Conservation (phyloP, 1,140 invertebrate species). For the Drosophila neocordata region DNA sequence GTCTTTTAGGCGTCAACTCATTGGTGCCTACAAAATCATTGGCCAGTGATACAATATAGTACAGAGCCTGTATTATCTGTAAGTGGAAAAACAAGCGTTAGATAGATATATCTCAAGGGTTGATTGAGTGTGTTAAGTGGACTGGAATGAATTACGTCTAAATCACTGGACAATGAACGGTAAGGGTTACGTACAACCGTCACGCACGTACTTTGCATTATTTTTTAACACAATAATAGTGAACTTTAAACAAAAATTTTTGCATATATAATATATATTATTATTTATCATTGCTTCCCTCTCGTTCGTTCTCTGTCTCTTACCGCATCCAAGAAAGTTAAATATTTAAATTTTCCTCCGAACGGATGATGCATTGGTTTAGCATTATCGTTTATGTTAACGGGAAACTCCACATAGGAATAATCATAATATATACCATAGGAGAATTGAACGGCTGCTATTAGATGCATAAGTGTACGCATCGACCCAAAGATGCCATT, state of each 20-base stretch:
- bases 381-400: slow-evolving; percentile 61
- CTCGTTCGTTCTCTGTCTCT: slow-evolving; percentile 40
- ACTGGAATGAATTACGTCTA: slow-evolving; percentile 51
- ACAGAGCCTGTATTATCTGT: slow-evolving; percentile 90
- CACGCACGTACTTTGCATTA: neutral
- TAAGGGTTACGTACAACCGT: slow-evolving; percentile 25
- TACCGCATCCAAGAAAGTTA: slow-evolving; percentile 94
- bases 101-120: slow-evolving; percentile 46
- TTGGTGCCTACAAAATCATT: slow-evolving; percentile 90
- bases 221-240: neutral
- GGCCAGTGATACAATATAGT: slow-evolving; percentile 88
- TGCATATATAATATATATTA: neutral
- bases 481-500: slow-evolving; percentile 72
- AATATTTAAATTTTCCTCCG: slow-evolving; percentile 93
- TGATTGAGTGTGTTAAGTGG: slow-evolving; percentile 33
- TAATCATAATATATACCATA: slow-evolving; percentile 90
- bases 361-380: slow-evolving; percentile 81
- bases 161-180: slow-evolving; percentile 22
- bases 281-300: neutral
- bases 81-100: slow-evolving; percentile 46
- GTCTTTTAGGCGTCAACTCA: slow-evolving; percentile 86
- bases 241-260: slow-evolving; percentile 29
- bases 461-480: slow-evolving; percentile 86
- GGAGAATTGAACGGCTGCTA: slow-evolving; percentile 87
- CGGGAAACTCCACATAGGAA: slow-evolving; percentile 87